These are phyloP conservation scores for Sycophila texana DNA, from an alignment of 2,888 invertebrate species.

Conservation along the genomic window DNA sequence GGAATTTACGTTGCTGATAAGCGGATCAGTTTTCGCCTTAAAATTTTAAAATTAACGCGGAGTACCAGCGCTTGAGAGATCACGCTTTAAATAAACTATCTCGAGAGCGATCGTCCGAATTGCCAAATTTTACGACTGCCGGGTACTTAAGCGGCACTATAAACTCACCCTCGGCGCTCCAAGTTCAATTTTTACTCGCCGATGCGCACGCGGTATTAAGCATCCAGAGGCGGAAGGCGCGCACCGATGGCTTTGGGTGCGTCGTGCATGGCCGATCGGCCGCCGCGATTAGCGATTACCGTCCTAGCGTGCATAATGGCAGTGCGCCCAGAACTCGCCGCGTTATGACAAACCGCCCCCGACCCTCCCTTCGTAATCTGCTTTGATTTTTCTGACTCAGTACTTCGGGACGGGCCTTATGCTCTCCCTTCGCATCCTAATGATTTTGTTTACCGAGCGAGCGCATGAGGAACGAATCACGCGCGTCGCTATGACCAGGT, in stretches of 20 bases:
- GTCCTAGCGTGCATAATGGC: constrained; percentile 55
- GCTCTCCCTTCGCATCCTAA: constrained; percentile 61
- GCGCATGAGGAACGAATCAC: constrained; percentile 63
- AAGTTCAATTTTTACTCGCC: not conserved
- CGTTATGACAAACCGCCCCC: constrained; percentile 59
- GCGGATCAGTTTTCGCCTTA: no score
- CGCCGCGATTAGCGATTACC: constrained; percentile 55
- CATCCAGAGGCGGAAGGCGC: not conserved
- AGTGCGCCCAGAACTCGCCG: constrained; percentile 40
- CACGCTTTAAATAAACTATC: not conserved
- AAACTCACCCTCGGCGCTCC: constrained; percentile 24
- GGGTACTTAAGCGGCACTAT: constrained; percentile 37
- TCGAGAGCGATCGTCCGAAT: constrained; percentile 40
- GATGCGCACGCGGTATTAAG: not conserved
- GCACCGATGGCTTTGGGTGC: not conserved
- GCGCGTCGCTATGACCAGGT: constrained; percentile 62
- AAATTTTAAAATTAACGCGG: no score
- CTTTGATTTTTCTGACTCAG: constrained; percentile 66
- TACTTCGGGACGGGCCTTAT: constrained; percentile 23
- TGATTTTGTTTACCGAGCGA: constrained; percentile 70
- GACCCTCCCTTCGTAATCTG: constrained; percentile 61
- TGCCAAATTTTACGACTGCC: constrained; percentile 40
- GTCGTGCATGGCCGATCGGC: constrained; percentile 3
- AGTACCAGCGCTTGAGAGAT: no score
- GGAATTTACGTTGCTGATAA: no score